These are phyloP conservation scores for Aphelocoma californica DNA, from an alignment of 2,797 vertebrate species.

Conservation along the genomic window DNA sequence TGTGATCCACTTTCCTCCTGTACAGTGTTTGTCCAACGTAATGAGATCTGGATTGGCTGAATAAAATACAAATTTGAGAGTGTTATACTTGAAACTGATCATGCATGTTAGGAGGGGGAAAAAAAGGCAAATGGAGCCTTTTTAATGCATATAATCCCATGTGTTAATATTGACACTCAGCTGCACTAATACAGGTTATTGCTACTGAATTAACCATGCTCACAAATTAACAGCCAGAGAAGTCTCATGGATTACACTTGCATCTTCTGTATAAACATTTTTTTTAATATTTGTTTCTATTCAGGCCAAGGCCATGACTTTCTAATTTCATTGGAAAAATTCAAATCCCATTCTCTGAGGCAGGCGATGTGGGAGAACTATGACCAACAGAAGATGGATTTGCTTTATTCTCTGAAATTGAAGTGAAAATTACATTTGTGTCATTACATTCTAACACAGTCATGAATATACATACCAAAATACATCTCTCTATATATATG, in stretches of 20 bases:
- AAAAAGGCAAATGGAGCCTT: slow-evolving; percentile 6
- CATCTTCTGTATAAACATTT: not conserved
- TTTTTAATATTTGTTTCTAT: slow-evolving; percentile 22
- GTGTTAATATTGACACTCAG: slow-evolving; percentile 63
- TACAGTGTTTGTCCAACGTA: slow-evolving; percentile 73
- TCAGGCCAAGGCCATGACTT: slow-evolving; percentile 51
- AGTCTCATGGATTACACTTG: not conserved
- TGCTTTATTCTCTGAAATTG: slow-evolving; percentile 39
- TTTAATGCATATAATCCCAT: slow-evolving; percentile 40
- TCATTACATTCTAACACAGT: not conserved
- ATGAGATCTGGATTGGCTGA: slow-evolving; percentile 70
- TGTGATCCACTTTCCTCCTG: slow-evolving; percentile 65
- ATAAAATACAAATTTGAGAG: slow-evolving; percentile 68
- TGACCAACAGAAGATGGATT: not conserved
- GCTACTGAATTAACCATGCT: slow-evolving; percentile 50
- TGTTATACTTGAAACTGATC: slow-evolving; percentile 45
- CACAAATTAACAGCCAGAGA: slow-evolving; percentile 45
- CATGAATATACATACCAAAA: not conserved
- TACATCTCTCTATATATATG: not conserved
- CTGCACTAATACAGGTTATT: slow-evolving; percentile 49
- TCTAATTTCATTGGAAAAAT: slow-evolving; percentile 53
- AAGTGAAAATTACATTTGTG: slow-evolving; percentile 47
- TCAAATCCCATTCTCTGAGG: slow-evolving; percentile 31
- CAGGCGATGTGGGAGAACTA: not conserved
- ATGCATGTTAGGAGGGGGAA: not conserved